phyloP scores from a whole-genome alignment of 2,797 vertebrate genomes.

The Rhincodon typus region DNA sequence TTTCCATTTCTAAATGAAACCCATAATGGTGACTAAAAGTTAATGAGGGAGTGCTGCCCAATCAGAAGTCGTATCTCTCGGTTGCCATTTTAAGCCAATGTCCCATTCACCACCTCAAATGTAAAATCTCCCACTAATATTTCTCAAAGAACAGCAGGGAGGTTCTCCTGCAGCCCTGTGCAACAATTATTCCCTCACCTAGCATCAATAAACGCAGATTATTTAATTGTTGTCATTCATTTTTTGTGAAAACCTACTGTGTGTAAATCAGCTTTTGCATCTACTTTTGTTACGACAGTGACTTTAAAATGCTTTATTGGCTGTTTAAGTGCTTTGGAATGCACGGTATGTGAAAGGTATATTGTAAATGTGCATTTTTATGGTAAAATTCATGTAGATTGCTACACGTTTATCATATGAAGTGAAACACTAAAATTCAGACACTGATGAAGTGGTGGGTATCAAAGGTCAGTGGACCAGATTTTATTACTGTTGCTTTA shows the following conservation, averaged over 20 bases:
- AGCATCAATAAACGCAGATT: not conserved
- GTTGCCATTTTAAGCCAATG: not conserved
- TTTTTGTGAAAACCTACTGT: not conserved
- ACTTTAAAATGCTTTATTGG: not conserved
- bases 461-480: not conserved
- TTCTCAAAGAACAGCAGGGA: not conserved
- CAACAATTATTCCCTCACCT: not conserved
- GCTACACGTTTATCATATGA: not conserved
- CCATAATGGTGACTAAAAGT: not conserved
- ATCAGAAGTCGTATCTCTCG: not conserved
- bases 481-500: not conserved
- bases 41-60: not conserved
- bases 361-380: not conserved
- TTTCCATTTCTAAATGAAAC: not conserved
- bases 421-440: not conserved
- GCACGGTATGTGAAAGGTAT: not conserved
- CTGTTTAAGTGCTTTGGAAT: not conserved
- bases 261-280: not conserved
- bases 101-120: not conserved
- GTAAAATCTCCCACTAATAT: not conserved
- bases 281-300: too few species aligned
- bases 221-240: not conserved
- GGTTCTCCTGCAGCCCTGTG: not conserved
- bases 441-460: not conserved
- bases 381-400: conserved; percentile 3